phyloP scores from a whole-genome alignment of 1,140 invertebrate genomes.

The Tetranychus urticae region DNA sequence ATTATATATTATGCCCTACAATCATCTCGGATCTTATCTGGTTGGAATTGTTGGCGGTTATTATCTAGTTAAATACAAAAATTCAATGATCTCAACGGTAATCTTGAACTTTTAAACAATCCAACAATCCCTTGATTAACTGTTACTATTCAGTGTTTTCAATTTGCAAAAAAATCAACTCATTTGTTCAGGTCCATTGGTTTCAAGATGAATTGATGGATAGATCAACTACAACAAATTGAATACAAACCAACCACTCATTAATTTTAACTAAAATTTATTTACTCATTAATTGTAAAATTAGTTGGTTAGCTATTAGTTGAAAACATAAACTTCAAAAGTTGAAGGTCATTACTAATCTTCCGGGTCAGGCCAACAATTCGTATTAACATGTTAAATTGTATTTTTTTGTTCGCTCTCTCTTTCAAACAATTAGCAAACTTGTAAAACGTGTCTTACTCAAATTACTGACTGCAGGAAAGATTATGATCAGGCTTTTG shows the following conservation, averaged over 20 bases:
- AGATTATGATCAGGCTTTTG: no score
- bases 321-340: no score
- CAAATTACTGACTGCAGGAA: no score
- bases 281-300: neutral
- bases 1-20: conserved; percentile 10
- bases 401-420: neutral
- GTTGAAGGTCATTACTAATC: neutral
- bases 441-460: no score
- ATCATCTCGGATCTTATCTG: conserved; percentile 11
- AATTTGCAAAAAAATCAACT: neutral
- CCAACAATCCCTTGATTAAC: no score
- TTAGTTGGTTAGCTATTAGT: no score
- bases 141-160: no score
- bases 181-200: neutral
- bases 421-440: no score
- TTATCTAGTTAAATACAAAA: conserved; percentile 6
- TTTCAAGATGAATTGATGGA: neutral
- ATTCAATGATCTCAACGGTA: conserved; percentile 4
- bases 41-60: conserved; percentile 11
- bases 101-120: neutral
- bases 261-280: neutral
- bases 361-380: neutral
- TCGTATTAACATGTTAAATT: neutral
- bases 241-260: neutral
- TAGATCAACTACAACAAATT: neutral